These are phyloP conservation scores for Anoplopoma fimbria DNA, from an alignment of 2,113 vertebrate species.

Conservation along the genomic window DNA sequence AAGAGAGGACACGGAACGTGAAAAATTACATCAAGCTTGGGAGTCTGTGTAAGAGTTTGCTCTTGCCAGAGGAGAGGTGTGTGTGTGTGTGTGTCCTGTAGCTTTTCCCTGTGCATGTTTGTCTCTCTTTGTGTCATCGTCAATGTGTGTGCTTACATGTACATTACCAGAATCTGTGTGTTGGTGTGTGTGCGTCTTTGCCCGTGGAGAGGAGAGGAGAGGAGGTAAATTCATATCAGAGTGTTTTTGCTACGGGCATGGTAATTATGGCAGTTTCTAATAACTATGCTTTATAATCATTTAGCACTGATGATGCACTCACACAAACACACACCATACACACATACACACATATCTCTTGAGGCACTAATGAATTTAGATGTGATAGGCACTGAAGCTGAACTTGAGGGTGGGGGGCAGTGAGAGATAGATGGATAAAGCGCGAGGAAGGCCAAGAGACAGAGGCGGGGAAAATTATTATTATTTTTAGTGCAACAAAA, in stretches of 20 bases:
- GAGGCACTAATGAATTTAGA: slow-evolving; percentile 82
- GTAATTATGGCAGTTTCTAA: slow-evolving; percentile 82
- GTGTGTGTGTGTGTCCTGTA: slow-evolving; percentile 34
- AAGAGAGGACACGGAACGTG: slow-evolving; percentile 53
- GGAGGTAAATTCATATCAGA: slow-evolving; percentile 77
- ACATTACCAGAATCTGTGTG: slow-evolving; percentile 25
- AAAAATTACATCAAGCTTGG: slow-evolving; percentile 58
- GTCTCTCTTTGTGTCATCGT: slow-evolving; percentile 7
- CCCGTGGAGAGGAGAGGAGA: slow-evolving; percentile 69
- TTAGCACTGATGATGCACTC: slow-evolving; percentile 71
- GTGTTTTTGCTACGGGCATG: slow-evolving; percentile 79
- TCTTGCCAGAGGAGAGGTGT: slow-evolving; percentile 73
- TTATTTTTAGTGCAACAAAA: slow-evolving; percentile 52
- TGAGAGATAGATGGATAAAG: slow-evolving; percentile 67
- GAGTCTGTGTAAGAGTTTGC: slow-evolving; percentile 59
- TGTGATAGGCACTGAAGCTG: slow-evolving; percentile 80
- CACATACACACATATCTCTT: slow-evolving; percentile 56
- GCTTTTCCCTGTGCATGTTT: slow-evolving; percentile 8
- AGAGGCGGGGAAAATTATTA: slow-evolving; percentile 46
- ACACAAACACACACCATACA: slow-evolving; percentile 32
- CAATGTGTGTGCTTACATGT: slow-evolving; percentile 39
- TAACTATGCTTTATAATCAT: slow-evolving; percentile 83
- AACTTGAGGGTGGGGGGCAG: slow-evolving; percentile 62
- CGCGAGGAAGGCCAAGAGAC: slow-evolving; percentile 55
- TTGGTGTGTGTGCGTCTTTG: slow-evolving; percentile 49